Base-by-base conservation (phyloP, 2,888 invertebrate species). In the Melieria picta region DNA sequence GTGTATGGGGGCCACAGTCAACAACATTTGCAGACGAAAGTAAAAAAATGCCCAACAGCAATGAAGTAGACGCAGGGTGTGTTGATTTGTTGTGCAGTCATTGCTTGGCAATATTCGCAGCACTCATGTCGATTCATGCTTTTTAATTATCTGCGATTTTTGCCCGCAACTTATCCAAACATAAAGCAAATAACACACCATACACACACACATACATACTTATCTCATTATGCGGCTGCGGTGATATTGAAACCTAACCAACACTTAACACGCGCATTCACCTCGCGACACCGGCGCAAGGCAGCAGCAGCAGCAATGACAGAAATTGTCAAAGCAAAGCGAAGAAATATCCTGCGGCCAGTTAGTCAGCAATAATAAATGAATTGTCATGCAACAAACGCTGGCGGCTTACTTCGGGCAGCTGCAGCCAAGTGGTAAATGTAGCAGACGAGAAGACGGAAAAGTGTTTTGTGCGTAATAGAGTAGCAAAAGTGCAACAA, bases 281-380 rank as follows among this genome's bases (percentile, higher is more conserved):
- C 30, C 30, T 30, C 30, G 30, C 30, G 30, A 30, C 30, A 30
- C 30, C 30, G 30, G 30, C 30, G 30, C 30, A 30, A 30, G 30
- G 30, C 30, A 30, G 30, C 30, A 10, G 10, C 42, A 42, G 10
- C 13, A 57, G 16, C 10, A 5, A 0, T 6, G 9, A 57, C n/a
- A 30, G 42, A 57, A 57, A 57, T 5, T 10, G 6, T 4, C 5
- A 57, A 57, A 57, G 6, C n/a, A 57, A 62, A 62, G 10, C 7
- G 13, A 43, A 48, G 48, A 62, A 46, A 62, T 62, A 62, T 62
- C 47, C 62, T 62, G 62, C 62, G 62, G 62, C 62, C 5, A 61
- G 11, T 13, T 4, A 30, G 30, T 30, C 30, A 30, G 58, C 30
- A 13, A 30, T 42, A 58, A 13, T 30, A 42, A 11, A 11, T 42